Conservation (phyloP, 2,113 vertebrate genomes). For the Cebus imitator region DNA sequence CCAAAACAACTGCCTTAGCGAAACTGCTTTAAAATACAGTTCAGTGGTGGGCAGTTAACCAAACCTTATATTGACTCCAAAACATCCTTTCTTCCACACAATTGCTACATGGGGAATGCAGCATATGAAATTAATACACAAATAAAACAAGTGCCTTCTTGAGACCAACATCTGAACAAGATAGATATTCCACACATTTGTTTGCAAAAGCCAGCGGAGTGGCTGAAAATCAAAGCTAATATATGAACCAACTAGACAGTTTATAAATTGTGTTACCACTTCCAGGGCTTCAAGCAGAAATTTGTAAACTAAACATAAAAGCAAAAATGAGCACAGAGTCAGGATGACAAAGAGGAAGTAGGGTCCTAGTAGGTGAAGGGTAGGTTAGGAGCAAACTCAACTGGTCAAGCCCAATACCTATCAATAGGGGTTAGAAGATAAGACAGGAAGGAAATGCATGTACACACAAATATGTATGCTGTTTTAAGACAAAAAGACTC, state of each 20-base stretch:
- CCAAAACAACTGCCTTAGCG: neutral
- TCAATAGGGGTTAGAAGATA: neutral
- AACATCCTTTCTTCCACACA: neutral
- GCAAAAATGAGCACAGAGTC: neutral
- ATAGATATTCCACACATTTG: neutral
- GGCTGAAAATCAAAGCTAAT: conserved; percentile 49
- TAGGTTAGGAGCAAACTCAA: neutral
- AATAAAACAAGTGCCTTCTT: conserved; percentile 24
- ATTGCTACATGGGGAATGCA: neutral
- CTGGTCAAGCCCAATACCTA: neutral
- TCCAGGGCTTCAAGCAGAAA: conserved; percentile 14
- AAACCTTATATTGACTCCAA: neutral
- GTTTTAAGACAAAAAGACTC: neutral
- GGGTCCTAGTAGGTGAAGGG: neutral
- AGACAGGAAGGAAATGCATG: neutral
- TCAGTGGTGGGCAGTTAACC: neutral
- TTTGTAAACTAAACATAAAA: neutral
- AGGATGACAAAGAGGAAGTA: neutral
- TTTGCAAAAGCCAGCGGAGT: neutral
- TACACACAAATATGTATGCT: neutral
- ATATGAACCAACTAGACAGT: neutral
- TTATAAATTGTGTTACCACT: conserved; percentile 27
- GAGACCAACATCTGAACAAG: neutral
- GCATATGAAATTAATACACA: neutral
- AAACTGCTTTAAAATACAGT: neutral